Percentiles rank a stretch among this genome's conserved stretches.
Conservation (phyloP, 1,140 invertebrate species). For the Drosophila micromelanica region DNA sequence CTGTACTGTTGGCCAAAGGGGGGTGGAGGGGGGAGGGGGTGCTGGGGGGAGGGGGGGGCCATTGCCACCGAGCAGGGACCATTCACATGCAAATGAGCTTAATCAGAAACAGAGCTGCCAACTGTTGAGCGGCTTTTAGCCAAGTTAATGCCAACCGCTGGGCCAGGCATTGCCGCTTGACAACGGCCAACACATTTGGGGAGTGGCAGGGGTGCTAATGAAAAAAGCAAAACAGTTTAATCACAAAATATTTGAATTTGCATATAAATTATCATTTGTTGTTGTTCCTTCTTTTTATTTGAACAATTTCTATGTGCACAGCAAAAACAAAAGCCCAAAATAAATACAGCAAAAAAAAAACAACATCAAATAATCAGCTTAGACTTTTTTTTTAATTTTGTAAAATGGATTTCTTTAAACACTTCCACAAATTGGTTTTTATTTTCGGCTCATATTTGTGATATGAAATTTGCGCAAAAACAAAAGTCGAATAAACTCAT, state of each 20-base stretch:
- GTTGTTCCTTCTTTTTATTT: too few relatives aligned
- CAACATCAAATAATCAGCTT: too few relatives aligned
- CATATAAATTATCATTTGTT: slow-evolving; percentile 75
- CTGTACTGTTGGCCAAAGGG: background rate
- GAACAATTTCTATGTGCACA: too few relatives aligned
- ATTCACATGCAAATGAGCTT: slow-evolving; percentile 81
- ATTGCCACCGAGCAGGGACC: slow-evolving; percentile 26
- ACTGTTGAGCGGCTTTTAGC: slow-evolving; percentile 50
- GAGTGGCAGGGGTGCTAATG: slow-evolving; percentile 64
- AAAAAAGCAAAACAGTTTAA: slow-evolving; percentile 79
- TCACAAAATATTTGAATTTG: slow-evolving; percentile 78
- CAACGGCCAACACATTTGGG: slow-evolving; percentile 9
- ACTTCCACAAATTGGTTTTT: too few relatives aligned
- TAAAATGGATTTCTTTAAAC: too few relatives aligned
- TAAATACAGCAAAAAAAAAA: too few relatives aligned
- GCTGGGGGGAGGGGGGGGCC: background rate
- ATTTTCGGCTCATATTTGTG: too few relatives aligned
- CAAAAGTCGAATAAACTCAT: slow-evolving; percentile 30
- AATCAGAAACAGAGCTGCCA: slow-evolving; percentile 77
- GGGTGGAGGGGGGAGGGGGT: background rate
- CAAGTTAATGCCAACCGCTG: slow-evolving; percentile 14
- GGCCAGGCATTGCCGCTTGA: slow-evolving; percentile 8
- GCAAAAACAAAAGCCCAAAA: too few relatives aligned
- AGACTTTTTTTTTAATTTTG: too few relatives aligned
- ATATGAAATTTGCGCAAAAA: slow-evolving; percentile 21